phyloP scores from a whole-genome alignment of 1,140 invertebrate species.

The Drosophila eugracilis region DNA sequence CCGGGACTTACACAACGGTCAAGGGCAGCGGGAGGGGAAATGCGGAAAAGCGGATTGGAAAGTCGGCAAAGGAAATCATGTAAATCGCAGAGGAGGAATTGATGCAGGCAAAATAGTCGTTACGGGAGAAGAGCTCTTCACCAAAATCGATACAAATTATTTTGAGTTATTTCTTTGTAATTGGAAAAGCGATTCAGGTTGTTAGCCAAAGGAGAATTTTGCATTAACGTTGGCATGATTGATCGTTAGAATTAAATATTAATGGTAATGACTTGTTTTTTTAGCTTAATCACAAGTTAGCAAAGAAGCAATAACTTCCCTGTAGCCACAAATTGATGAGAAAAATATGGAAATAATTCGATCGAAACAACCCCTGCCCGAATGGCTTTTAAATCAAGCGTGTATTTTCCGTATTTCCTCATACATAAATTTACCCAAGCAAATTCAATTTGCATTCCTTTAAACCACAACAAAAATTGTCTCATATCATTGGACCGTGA shows the following conservation, averaged over 20 bases:
- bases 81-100: conserved; percentile 39
- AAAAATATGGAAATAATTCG: conserved; percentile 5
- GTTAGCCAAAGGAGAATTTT: conserved; percentile 4
- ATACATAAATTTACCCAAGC: conserved; percentile 33
- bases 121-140: conserved; percentile 9
- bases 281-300: no score
- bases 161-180: conserved; percentile 32
- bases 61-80: conserved; percentile 42
- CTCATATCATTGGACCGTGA: not conserved
- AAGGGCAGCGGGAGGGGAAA: conserved; percentile 3
- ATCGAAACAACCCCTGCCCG: no score
- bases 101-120: conserved; percentile 35
- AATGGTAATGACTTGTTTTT: no score
- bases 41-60: conserved; percentile 29
- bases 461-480: conserved; percentile 18
- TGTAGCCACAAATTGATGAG: not conserved
- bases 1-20: conserved; percentile 58
- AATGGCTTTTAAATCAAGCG: conserved; percentile 11
- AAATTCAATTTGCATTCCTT: conserved; percentile 36
- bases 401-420: conserved; percentile 8
- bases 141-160: conserved; percentile 41
- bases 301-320: not conserved
- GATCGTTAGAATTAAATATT: not conserved
- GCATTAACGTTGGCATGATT: not conserved
- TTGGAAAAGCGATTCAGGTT: conserved; percentile 5